Conservation (phyloP, 1,140 invertebrate species). For the Pogonomyrmex barbatus region DNA sequence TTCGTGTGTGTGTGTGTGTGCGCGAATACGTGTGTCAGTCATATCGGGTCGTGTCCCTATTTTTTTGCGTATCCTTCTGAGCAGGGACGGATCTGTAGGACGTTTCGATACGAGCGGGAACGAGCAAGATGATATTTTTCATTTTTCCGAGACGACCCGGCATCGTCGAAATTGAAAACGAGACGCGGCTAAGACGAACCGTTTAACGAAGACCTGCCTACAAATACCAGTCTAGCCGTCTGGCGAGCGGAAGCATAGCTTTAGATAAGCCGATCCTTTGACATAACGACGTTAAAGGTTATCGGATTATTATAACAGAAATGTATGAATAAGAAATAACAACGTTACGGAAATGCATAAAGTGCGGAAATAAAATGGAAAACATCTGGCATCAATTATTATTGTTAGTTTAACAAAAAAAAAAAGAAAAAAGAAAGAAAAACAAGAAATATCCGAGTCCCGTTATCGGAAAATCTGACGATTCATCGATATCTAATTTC, state of each 20-base stretch:
- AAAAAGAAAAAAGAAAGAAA: not conserved
- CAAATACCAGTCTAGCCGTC: constrained; percentile 1
- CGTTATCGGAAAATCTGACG: not conserved
- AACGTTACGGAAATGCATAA: constrained; percentile 29
- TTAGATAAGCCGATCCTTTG: constrained; percentile 51
- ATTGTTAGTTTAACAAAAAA: not conserved
- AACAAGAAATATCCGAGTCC: no score
- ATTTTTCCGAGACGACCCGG: not conserved
- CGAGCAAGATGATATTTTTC: not conserved
- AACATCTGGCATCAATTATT: not conserved
- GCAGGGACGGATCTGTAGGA: constrained; percentile 18
- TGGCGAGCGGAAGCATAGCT: constrained; percentile 23
- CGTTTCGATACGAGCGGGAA: not conserved
- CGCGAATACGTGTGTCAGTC: constrained; percentile 11
- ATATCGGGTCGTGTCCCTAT: constrained; percentile 28
- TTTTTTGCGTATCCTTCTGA: constrained; percentile 32
- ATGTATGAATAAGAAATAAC: constrained; percentile 33
- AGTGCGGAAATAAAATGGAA: constrained; percentile 17
- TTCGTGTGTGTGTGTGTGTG: not conserved
- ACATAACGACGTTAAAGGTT: constrained; percentile 41
- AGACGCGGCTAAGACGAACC: not conserved
- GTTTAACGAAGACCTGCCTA: constrained; percentile 20
- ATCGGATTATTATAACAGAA: constrained; percentile 52
- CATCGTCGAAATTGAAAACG: not conserved
- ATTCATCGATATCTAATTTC: not conserved